Evolutionary conservation across 2,113 vertebrate genomes (phyloP), one percentile per base, ranked within the genome.

Genomic region (Embiotoca jacksoni): DNA sequence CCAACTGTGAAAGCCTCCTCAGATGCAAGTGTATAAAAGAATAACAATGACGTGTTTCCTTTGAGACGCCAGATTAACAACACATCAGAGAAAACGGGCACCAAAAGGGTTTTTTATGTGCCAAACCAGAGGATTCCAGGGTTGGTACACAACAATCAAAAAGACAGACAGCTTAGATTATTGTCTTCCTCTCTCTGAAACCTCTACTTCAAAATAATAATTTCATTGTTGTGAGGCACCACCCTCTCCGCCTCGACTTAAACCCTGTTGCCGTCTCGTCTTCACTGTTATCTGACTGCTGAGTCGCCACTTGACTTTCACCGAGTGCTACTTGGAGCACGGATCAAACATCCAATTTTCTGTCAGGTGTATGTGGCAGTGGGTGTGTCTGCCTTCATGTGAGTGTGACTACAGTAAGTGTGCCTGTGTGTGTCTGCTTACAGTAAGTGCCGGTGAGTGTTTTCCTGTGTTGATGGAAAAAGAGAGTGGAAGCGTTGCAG

Each of bases 381-480:
- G 58, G 59, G 63, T 57, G 55, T 39, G 62, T 46, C 39, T 67
- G 39, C 37, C 53, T 61, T 16, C 60, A 72, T 37, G 56, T 85
- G 54, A 70, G 16, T 80, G 31, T 62, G 58, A 50, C 75, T 69
- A 63, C 57, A 63, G n/a, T 72, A 49, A 72, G 79, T 84, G 84
- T 33, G 44, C 53, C 3, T 56, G 32, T 62, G 80, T 82, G 72
- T 81, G 35, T 80, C 32, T 60, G 68, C 75, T 84, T 84, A 75
- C 62, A n/a, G 44, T 86, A 82, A 89, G 67, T 65, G 64, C 70
- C 14, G 71, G 54, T 30, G 50, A 81, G 69, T 69, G 78, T 71
- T 87, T 87, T 47, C 61, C 62, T 49, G 33, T 61, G 72, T 63
- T 83, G 75, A 81, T 90, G 84, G 76, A 84, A 78, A 79, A 57